phyloP scores from a whole-genome alignment of 2,888 invertebrate genomes.

The Ophion obscuratus region DNA sequence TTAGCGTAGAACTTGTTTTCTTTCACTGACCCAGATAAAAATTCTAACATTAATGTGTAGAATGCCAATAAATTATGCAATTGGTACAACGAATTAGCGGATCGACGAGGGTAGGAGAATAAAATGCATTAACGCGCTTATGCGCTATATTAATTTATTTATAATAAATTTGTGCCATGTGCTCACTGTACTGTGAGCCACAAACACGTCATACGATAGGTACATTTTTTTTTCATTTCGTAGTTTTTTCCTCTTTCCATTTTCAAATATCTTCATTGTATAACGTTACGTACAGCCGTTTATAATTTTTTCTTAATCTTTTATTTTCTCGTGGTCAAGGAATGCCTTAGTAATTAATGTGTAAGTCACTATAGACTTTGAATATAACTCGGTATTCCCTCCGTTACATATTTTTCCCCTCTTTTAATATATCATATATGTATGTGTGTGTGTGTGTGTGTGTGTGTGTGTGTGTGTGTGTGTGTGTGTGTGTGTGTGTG shows the following conservation, averaged over 20 bases:
- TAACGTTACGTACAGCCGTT: slow-evolving; percentile 81
- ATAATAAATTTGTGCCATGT: slow-evolving; percentile 80
- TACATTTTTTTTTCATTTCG: slow-evolving; percentile 74
- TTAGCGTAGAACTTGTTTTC: slow-evolving; percentile 22
- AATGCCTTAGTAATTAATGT: slow-evolving; percentile 70
- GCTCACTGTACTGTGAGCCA: slow-evolving; percentile 71
- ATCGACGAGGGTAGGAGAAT: slow-evolving; percentile 4
- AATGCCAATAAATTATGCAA: slow-evolving; percentile 31
- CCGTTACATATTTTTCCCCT: slow-evolving; percentile 33
- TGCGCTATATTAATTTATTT: slow-evolving; percentile 82
- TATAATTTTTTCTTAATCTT: slow-evolving; percentile 70
- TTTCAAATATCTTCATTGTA: slow-evolving; percentile 70
- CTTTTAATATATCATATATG: slow-evolving; percentile 4
- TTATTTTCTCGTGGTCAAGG: slow-evolving; percentile 75
- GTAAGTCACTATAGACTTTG: slow-evolving; percentile 57
- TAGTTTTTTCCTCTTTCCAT: slow-evolving; percentile 67
- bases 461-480: too few relatives aligned
- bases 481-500: not conserved
- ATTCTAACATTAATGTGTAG: slow-evolving; percentile 3
- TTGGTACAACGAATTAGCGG: slow-evolving; percentile 3
- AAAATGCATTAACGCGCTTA: slow-evolving; percentile 61
- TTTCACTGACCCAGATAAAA: slow-evolving; percentile 43
- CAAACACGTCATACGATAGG: slow-evolving; percentile 75
- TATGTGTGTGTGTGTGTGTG: slow-evolving; percentile 2
- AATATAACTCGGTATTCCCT: slow-evolving; percentile 55